Percentiles rank a stretch among this genome's conserved stretches.
These are phyloP conservation scores for Selene dorsalis DNA, from an alignment of 2,797 vertebrate genomes.

Conservation along the genomic window DNA sequence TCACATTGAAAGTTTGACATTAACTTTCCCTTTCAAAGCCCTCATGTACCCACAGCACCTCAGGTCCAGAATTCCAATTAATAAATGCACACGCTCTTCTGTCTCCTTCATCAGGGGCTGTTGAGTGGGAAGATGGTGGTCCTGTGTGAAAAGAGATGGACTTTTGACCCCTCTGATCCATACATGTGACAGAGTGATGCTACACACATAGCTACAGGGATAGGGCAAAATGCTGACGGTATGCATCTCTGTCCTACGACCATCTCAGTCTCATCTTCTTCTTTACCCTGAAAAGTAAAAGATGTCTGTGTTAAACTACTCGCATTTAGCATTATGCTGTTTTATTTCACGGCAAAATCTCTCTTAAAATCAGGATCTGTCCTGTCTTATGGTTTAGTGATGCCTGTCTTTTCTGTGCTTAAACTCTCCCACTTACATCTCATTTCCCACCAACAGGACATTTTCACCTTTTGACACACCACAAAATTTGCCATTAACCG, in stretches of 20 bases:
- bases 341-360: background rate
- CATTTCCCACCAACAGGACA: no score
- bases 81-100: slow-evolving; percentile 33
- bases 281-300: slow-evolving; percentile 35
- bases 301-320: slow-evolving; percentile 48
- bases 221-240: slow-evolving; percentile 41
- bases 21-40: slow-evolving; percentile 62
- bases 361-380: no score
- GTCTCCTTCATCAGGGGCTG: slow-evolving; percentile 18
- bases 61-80: slow-evolving; percentile 62
- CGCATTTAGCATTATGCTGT: background rate
- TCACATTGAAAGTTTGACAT: slow-evolving; percentile 58
- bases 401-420: no score
- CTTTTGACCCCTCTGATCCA: slow-evolving; percentile 69
- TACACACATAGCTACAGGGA: slow-evolving; percentile 43
- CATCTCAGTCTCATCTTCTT: slow-evolving; percentile 6
- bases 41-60: slow-evolving; percentile 40
- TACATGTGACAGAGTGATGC: slow-evolving; percentile 69
- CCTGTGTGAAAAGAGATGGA: slow-evolving; percentile 44
- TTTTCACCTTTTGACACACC: no score
- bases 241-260: slow-evolving; percentile 10
- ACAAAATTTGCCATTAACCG: no score
- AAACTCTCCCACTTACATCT: no score
- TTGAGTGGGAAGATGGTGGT: slow-evolving; percentile 31
- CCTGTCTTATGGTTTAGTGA: no score